These are phyloP conservation scores for Notolabrus celidotus DNA, from an alignment of 2,797 vertebrate genomes.

Conservation along the genomic window DNA sequence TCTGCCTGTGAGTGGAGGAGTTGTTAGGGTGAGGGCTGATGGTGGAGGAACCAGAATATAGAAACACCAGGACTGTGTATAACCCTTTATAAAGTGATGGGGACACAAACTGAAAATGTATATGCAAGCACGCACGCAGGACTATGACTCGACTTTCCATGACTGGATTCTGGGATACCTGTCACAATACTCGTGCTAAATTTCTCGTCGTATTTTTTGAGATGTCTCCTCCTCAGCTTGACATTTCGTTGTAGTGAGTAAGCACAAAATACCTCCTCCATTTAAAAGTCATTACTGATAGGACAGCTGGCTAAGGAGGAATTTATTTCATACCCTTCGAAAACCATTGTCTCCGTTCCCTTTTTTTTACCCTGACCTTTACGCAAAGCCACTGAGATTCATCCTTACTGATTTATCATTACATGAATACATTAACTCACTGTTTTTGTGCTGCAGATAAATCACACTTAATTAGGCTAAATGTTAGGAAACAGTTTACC, in stretches of 20 bases:
- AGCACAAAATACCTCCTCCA: conserved; percentile 8
- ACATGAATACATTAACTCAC: conserved; percentile 45
- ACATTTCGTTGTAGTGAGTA: conserved; percentile 38
- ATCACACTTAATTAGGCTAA: conserved; percentile 57
- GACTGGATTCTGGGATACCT: conserved; percentile 3
- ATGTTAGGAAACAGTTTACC: conserved; percentile 46
- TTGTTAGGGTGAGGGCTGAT: conserved; percentile 16
- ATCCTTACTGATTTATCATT: conserved; percentile 54
- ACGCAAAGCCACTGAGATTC: conserved; percentile 44
- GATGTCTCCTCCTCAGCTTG: conserved; percentile 32
- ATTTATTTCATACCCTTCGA: conserved; percentile 47
- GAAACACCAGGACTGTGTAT: conserved; percentile 26
- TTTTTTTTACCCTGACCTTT: conserved; percentile 66
- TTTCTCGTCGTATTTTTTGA: background rate
- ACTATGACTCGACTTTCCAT: background rate
- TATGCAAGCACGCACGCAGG: background rate
- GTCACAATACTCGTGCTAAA: conserved; percentile 5
- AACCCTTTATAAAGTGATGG: conserved; percentile 14
- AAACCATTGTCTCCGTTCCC: conserved; percentile 43
- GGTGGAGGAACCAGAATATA: conserved; percentile 29
- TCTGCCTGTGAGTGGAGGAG: conserved; percentile 8
- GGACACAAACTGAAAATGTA: conserved; percentile 24
- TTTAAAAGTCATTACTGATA: conserved; percentile 44
- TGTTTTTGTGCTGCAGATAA: conserved; percentile 51
- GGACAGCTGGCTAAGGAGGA: conserved; percentile 30